Conservation (phyloP, 2,888 invertebrate species). For the Malthinus seriepunctatus region DNA sequence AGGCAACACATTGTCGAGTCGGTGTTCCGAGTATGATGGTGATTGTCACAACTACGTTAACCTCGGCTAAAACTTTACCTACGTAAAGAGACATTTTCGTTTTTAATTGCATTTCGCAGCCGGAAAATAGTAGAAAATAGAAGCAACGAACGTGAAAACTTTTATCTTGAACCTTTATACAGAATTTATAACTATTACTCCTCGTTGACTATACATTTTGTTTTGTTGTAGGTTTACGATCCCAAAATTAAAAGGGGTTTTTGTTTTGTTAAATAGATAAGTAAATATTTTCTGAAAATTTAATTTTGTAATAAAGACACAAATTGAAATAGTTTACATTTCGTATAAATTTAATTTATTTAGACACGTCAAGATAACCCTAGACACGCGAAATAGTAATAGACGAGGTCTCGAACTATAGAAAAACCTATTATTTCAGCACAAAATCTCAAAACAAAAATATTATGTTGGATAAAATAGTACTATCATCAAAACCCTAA, state of each 20-base stretch:
- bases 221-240: background rate
- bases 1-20: conserved; percentile 41
- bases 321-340: too few species aligned
- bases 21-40: conserved; percentile 23
- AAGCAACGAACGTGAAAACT: conserved; percentile 2
- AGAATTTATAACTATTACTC: conserved; percentile 13
- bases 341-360: too few species aligned
- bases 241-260: background rate
- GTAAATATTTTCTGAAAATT: too few species aligned
- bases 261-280: too few species aligned
- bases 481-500: too few species aligned
- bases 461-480: too few species aligned
- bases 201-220: conserved; percentile 5
- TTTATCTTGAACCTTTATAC: conserved; percentile 4
- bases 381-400: too few species aligned
- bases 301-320: too few species aligned
- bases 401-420: too few species aligned
- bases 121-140: conserved; percentile 9
- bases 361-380: too few species aligned
- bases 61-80: conserved; percentile 20
- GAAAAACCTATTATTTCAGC: too few species aligned
- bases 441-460: too few species aligned
- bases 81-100: conserved; percentile 9
- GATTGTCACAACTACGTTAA: conserved; percentile 28
- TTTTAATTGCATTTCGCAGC: conserved; percentile 18